phyloP scores from a whole-genome alignment of 2,113 vertebrate genomes.

The Hydrolagus affinis region DNA sequence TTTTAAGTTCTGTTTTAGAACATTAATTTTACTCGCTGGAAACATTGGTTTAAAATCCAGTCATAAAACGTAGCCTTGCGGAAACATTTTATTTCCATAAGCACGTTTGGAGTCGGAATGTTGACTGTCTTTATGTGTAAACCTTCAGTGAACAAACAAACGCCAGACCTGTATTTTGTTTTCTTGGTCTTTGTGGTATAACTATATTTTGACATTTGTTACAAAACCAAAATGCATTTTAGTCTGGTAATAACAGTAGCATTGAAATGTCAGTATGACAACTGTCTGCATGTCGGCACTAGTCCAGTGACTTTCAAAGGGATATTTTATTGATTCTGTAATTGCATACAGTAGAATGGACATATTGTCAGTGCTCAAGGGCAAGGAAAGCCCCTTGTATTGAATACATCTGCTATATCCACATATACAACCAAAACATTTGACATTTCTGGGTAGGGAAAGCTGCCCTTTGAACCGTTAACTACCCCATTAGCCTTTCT shows the following conservation, averaged over 20 bases:
- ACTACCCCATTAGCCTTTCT: conserved; percentile 30
- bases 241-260: conserved; percentile 56
- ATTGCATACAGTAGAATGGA: conserved; percentile 63
- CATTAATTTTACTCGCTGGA: conserved; percentile 4
- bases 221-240: conserved; percentile 44
- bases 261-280: conserved; percentile 54
- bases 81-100: conserved; percentile 1
- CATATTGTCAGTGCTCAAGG: conserved; percentile 60
- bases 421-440: conserved; percentile 46
- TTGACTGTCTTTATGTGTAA: conserved; percentile 8
- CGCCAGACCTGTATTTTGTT: neutral
- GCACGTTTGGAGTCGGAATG: neutral
- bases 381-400: conserved; percentile 68
- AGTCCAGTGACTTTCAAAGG: conserved; percentile 75
- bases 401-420: conserved; percentile 61
- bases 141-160: conserved; percentile 16
- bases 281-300: conserved; percentile 64
- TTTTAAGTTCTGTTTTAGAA: conserved; percentile 15
- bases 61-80: neutral
- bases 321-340: conserved; percentile 74
- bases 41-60: neutral
- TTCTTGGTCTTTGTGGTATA: conserved; percentile 8
- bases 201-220: conserved; percentile 28
- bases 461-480: conserved; percentile 29
- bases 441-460: conserved; percentile 32